A percentile compares a stretch with the other conserved stretches of the same genome.
Evolutionary conservation across 2,113 vertebrate genomes (phyloP).

Genomic region (Fulmarus glacialis): DNA sequence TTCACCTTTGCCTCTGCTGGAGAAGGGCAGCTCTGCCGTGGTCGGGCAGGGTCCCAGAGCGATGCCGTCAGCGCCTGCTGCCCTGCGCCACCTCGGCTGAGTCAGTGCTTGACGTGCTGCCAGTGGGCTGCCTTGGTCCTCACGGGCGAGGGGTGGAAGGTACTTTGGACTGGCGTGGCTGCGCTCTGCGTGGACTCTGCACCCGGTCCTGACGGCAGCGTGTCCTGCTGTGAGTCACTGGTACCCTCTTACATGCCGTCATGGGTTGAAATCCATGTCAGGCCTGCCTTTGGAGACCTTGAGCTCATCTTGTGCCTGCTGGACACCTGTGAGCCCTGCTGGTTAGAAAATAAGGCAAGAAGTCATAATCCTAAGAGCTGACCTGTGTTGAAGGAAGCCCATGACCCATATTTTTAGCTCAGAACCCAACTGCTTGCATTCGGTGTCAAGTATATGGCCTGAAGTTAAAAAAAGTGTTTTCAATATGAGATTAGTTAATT

Average conservation of each 20-base stretch:
- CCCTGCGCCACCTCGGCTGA: not conserved
- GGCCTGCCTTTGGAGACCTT: not conserved
- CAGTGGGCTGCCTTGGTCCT: accelerated
- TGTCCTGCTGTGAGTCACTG: not conserved
- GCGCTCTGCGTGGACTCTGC: not conserved
- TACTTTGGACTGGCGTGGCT: not conserved
- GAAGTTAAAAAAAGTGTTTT: not conserved
- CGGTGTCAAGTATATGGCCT: not conserved
- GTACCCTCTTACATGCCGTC: not conserved
- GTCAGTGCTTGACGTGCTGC: not conserved
- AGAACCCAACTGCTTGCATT: not conserved
- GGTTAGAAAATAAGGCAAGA: not conserved
- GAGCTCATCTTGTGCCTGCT: not conserved
- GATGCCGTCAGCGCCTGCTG: not conserved
- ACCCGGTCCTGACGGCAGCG: not conserved
- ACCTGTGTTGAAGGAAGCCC: not conserved
- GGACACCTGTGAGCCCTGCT: not conserved
- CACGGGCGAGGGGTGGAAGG: accelerated
- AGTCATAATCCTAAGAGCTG: not conserved
- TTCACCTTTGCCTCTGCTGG: not conserved
- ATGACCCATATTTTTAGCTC: not conserved
- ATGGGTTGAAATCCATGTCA: not conserved
- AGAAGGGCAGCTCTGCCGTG: not conserved
- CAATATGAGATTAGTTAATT: not conserved
- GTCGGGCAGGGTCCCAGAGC: not conserved